phyloP scores from a whole-genome alignment of 2,113 vertebrate genomes.

The Mormoops blainvillei region DNA sequence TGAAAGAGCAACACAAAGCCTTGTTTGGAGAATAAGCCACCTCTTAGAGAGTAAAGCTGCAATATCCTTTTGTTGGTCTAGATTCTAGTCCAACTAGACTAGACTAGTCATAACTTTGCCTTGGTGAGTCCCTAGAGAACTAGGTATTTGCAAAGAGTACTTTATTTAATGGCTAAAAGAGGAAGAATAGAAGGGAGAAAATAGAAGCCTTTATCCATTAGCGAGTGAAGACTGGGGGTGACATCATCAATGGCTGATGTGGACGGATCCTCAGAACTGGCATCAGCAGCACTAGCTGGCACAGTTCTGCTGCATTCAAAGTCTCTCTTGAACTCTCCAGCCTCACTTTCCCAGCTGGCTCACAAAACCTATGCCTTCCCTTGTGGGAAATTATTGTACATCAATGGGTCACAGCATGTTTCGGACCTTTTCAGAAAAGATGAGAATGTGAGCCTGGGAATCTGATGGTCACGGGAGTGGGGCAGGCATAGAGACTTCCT shows the following conservation, averaged over 20 bases:
- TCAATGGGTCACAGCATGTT: neutral
- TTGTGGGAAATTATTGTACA: neutral
- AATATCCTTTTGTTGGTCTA: neutral
- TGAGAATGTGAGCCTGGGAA: neutral
- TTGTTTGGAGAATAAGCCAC: neutral
- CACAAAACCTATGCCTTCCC: neutral
- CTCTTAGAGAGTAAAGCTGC: neutral
- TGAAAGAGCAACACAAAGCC: neutral
- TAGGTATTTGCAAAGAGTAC: neutral
- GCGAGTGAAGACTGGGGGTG: neutral
- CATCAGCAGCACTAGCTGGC: neutral
- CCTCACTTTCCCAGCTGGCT: neutral
- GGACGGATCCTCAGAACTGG: neutral
- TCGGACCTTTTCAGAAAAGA: neutral
- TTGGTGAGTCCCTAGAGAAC: neutral
- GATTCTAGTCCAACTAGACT: neutral
- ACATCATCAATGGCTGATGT: rapidly evolving
- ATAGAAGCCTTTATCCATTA: neutral
- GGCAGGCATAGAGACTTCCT: neutral
- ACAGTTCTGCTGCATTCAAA: neutral
- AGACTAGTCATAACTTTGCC: neutral
- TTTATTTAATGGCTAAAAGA: neutral
- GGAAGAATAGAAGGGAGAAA: neutral
- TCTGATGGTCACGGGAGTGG: neutral
- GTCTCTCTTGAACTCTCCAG: neutral